These are phyloP conservation scores for Cydia strobilella DNA, from an alignment of 1,140 invertebrate genomes.

Conservation along the genomic window DNA sequence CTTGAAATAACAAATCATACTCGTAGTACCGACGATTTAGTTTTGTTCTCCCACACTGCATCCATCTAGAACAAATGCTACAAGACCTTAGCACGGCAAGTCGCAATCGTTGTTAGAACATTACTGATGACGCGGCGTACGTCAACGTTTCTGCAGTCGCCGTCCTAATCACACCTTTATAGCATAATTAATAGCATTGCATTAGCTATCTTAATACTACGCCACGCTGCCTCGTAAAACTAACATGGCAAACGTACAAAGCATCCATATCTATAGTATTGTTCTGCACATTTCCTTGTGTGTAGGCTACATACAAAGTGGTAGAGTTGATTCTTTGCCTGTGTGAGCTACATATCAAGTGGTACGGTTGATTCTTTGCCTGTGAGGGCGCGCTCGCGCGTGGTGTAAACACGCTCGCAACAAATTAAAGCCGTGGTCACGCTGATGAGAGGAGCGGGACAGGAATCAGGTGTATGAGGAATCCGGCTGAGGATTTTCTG, in stretches of 20 bases:
- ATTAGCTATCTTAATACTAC: neutral
- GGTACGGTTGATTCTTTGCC: slow-evolving; percentile 12
- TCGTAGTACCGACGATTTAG: too few relatives aligned
- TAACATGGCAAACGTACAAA: neutral
- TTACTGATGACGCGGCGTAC: too few relatives aligned
- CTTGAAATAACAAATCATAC: too few relatives aligned
- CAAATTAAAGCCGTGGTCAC: neutral
- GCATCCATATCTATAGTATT: neutral
- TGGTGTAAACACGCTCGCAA: slow-evolving; percentile 24
- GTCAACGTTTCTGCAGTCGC: too few relatives aligned
- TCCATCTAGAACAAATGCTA: too few relatives aligned
- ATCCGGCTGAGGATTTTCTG: too few relatives aligned
- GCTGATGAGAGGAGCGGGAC: neutral
- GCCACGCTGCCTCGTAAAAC: neutral
- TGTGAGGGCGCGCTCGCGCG: slow-evolving; percentile 7
- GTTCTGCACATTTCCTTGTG: neutral
- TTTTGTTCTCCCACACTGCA: too few relatives aligned
- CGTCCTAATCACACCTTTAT: too few relatives aligned
- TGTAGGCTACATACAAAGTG: slow-evolving; percentile 2
- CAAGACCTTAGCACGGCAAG: too few relatives aligned
- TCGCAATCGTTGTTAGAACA: too few relatives aligned
- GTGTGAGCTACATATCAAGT: slow-evolving; percentile 12
- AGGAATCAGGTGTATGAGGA: neutral
- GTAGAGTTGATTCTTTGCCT: slow-evolving; percentile 7
- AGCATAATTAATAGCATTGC: too few relatives aligned